These are phyloP conservation scores for Triplophysa bombifrons DNA, from an alignment of 2,797 vertebrate species.

Conservation along the genomic window DNA sequence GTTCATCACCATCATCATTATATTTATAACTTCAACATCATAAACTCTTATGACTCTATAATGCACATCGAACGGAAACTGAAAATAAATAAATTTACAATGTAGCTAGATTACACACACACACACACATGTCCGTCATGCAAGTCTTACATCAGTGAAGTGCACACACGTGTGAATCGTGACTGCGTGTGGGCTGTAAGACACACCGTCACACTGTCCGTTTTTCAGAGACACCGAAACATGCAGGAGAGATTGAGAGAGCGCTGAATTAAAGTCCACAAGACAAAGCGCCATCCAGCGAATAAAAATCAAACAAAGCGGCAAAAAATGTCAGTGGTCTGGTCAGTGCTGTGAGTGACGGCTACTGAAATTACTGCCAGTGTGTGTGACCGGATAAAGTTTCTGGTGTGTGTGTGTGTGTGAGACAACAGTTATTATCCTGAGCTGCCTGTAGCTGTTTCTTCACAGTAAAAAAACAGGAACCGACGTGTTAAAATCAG, in stretches of 20 bases:
- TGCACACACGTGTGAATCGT: not conserved
- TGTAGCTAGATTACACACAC: not conserved
- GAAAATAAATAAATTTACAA: not conserved
- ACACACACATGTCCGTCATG: not conserved
- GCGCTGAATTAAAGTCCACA: not conserved
- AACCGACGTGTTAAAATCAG: not conserved
- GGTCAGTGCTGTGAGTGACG: conserved; percentile 16
- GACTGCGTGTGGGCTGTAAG: not conserved
- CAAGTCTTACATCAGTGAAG: not conserved
- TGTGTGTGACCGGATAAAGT: not conserved
- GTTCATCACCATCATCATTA: not conserved
- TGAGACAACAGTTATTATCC: conserved; percentile 14
- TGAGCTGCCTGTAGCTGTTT: conserved; percentile 15
- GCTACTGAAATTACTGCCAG: not conserved
- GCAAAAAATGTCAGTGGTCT: not conserved
- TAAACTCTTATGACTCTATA: not conserved
- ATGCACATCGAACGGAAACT: not conserved
- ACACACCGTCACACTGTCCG: not conserved
- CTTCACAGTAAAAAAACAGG: conserved; percentile 16
- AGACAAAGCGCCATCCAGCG: not conserved
- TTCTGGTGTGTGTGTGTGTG: not conserved
- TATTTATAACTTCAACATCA: not conserved
- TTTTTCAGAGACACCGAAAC: not conserved
- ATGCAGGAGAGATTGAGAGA: not conserved
- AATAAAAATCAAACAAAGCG: not conserved